Conservation (phyloP, 2,113 vertebrate species). For the Scortum barcoo region DNA sequence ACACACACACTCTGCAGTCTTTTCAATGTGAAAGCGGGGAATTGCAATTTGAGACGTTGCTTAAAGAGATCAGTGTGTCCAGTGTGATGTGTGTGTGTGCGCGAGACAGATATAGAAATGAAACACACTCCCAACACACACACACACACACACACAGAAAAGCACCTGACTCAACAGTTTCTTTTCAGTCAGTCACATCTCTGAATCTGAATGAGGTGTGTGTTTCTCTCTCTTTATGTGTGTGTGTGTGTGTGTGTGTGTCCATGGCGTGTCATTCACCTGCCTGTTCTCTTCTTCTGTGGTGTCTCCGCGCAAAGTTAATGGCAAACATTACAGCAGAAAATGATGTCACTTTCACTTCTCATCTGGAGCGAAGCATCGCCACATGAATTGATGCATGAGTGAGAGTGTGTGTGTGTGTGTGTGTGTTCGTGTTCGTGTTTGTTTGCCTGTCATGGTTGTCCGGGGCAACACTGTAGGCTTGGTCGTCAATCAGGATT, state of each 20-base stretch:
- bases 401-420: constrained; percentile 2
- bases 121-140: constrained; percentile 7
- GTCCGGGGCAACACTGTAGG: constrained; percentile 38
- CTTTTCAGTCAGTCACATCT: constrained; percentile 50
- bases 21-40: constrained; percentile 42
- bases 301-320: constrained; percentile 32
- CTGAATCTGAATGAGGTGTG: constrained; percentile 65
- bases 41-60: constrained; percentile 59
- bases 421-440: constrained; percentile 2
- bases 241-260: constrained; percentile 26
- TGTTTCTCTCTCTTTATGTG: constrained; percentile 14
- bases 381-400: constrained; percentile 24
- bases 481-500: constrained; percentile 70
- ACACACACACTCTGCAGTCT: constrained; percentile 11
- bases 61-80: constrained; percentile 54
- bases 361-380: neutral
- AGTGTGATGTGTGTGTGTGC: constrained; percentile 21
- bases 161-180: constrained; percentile 72
- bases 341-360: constrained; percentile 51
- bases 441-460: constrained; percentile 13
- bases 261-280: constrained; percentile 9
- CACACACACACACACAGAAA: constrained; percentile 19
- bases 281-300: constrained; percentile 33
- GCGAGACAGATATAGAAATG: constrained; percentile 2
- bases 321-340: constrained; percentile 43